A percentile compares a stretch with the other conserved stretches of the same genome.
These are phyloP conservation scores for Bettongia penicillata DNA, from an alignment of 2,113 vertebrate species.

Conservation along the genomic window DNA sequence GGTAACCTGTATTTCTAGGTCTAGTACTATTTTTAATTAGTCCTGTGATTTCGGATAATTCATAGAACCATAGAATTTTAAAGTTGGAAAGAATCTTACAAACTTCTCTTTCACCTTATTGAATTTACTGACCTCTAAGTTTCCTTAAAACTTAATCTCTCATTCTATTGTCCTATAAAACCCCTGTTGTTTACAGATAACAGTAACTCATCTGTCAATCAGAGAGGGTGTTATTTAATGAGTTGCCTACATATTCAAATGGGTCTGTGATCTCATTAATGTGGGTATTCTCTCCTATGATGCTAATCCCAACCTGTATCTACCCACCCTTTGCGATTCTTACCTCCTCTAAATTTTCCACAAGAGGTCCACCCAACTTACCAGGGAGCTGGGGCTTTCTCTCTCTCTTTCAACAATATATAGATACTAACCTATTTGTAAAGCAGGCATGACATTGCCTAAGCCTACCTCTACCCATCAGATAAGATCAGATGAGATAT, in stretches of 20 bases:
- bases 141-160: not conserved
- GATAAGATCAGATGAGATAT: not conserved
- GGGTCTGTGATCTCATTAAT: not conserved
- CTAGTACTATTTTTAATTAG: not conserved
- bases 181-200: not conserved
- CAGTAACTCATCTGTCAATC: not conserved
- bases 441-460: not conserved
- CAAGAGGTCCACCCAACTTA: not conserved
- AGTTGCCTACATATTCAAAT: not conserved
- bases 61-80: not conserved
- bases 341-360: not conserved
- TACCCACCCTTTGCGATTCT: not conserved
- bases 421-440: not conserved
- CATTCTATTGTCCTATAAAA: not conserved
- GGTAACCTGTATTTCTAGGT: not conserved
- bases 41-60: not conserved
- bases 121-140: not conserved
- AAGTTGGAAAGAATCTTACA: not conserved
- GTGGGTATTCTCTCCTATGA: not conserved
- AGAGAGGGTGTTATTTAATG: not conserved
- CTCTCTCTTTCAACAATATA: not conserved
- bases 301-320: not conserved
- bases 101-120: not conserved
- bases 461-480: not conserved
- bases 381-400: not conserved